Conservation (phyloP, 1,140 invertebrate species). For the Heliothis virescens region DNA sequence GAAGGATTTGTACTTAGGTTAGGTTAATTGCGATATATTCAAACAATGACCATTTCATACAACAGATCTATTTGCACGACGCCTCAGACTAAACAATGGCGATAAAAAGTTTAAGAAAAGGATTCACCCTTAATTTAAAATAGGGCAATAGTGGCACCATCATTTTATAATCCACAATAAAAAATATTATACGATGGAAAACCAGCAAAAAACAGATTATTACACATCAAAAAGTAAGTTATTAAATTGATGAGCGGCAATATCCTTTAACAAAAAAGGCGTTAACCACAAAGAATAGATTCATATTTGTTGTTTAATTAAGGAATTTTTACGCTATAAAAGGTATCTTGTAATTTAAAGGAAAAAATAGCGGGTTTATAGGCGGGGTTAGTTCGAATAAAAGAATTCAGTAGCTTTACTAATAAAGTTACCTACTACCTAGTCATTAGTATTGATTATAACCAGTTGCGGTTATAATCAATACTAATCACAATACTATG, state of each 20-base stretch:
- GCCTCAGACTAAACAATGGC: not conserved
- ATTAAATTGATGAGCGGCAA: slow-evolving; percentile 77
- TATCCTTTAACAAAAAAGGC: slow-evolving; percentile 73
- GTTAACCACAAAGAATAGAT: slow-evolving; percentile 74
- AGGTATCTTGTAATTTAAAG: slow-evolving; percentile 64
- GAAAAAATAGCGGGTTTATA: slow-evolving; percentile 55
- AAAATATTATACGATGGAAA: slow-evolving; percentile 40
- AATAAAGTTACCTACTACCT: not conserved
- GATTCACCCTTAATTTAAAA: slow-evolving; percentile 13
- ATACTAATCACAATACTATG: no score
- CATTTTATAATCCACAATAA: slow-evolving; percentile 38
- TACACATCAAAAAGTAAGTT: slow-evolving; percentile 69
- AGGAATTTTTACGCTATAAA: slow-evolving; percentile 77
- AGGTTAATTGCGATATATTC: no score
- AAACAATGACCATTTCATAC: no score
- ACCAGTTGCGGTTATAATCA: no score
- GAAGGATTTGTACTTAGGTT: not conserved
- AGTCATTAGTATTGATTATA: not conserved
- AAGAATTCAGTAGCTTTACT: slow-evolving; percentile 59
- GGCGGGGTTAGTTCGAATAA: slow-evolving; percentile 57
- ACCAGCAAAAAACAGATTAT: slow-evolving; percentile 63
- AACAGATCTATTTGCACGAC: not conserved
- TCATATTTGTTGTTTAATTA: slow-evolving; percentile 80
- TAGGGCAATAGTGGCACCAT: slow-evolving; percentile 10
- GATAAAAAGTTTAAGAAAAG: not conserved